Base-by-base conservation (phyloP, 2,888 invertebrate species). In the Tyria jacobaeae region DNA sequence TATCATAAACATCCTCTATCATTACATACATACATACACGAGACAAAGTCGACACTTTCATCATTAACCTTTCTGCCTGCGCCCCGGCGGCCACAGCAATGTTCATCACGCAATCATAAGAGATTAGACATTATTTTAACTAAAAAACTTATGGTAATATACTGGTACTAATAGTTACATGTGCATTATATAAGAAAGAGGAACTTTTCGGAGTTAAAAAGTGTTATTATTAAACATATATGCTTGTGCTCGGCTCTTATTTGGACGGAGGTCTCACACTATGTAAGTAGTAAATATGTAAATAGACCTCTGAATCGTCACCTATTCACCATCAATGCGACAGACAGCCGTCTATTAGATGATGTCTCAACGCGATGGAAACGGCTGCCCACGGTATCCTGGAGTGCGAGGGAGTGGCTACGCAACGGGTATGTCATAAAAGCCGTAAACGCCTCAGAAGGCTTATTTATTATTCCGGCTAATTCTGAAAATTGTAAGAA, bases 11-110 rank as follows among this genome's bases (percentile, higher is more conserved):
- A 62, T 62, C 47, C 49, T 52, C 62, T 64, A 51, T 65, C 65
- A 61, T 70, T 54, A 54, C 63, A 68, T 52, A 62, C 44, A 21
- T 21, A 44, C 15, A 9, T 17, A 41, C 64, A 70, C 59, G 62
- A 66, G 65, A 75, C 72, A 76, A 76, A 75, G 78, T 76, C 80
- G 78, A 80, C 73, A 79, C 82, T 87, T 86, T 88, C 85, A 75
- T 81, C 80, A 77, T 80, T 86, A 84, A 86, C 88, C 86, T 87
- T 88, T 66, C 73, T 69, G 64, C 52, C 62, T 71, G 72, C 76
- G 81, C 77, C 69, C 68, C 50, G 85, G 84, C 50, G 85, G 84
- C 81, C 17, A 57, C 52, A 47, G 66, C 78, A 73, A 81, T 73
- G 75, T 61, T 63, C 67, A 66, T 64, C 81, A 81, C 73, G 81